phyloP scores from a whole-genome alignment of 1,140 invertebrate species.

The Tetramorium alpestre region DNA sequence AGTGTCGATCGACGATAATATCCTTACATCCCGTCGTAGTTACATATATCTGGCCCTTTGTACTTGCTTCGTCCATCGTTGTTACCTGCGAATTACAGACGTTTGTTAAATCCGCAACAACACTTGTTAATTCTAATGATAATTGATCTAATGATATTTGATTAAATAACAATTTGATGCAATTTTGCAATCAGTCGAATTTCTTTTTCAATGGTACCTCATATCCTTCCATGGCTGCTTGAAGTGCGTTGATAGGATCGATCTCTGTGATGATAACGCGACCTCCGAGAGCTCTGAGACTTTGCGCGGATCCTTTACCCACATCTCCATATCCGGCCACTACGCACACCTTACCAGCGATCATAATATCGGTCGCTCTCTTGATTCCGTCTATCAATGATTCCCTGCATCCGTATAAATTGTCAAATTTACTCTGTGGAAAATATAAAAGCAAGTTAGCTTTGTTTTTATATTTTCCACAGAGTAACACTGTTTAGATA shows the following conservation, averaged over 20 bases:
- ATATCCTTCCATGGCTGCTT: conserved; percentile 99
- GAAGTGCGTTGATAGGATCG: conserved; percentile 99
- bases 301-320: conserved; percentile 99
- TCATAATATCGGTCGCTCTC: conserved; percentile 99
- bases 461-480: not conserved
- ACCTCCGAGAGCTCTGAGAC: conserved; percentile 97
- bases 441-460: conserved; percentile 23
- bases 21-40: conserved; percentile 99
- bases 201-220: conserved; percentile 85
- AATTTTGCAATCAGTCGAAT: not conserved
- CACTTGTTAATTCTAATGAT: not conserved
- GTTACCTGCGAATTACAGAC: conserved; percentile 89
- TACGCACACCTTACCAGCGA: conserved; percentile 99
- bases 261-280: conserved; percentile 99
- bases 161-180: not conserved
- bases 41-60: conserved; percentile 97
- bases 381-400: conserved; percentile 99
- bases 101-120: not conserved
- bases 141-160: too few species aligned
- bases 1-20: conserved; percentile 96
- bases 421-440: conserved; percentile 99
- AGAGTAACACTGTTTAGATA: not conserved
- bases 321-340: conserved; percentile 99
- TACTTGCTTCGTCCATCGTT: conserved; percentile 98
- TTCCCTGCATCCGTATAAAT: conserved; percentile 99